Evolutionary conservation across 2,888 invertebrate species (phyloP), one percentile per base, ranked within the genome.

Genomic region (Carpatolechia fugitivella): DNA sequence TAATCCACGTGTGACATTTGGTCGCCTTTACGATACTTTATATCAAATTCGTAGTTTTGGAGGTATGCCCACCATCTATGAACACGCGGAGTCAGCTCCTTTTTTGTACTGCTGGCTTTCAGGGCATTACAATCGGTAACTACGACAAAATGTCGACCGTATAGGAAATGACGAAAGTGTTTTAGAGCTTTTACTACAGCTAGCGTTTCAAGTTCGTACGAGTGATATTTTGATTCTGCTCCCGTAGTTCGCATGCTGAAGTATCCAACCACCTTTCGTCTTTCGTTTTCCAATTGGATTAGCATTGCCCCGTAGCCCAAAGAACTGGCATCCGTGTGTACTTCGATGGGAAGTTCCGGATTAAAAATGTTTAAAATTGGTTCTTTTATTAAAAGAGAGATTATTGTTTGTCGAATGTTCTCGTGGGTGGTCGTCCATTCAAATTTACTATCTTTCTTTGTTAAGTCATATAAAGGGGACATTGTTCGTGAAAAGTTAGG

Each of bases 21-120:
- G 0, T 35, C 52, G 0, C 60, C 57, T 14, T 60, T 59, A 3
- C 57, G 36, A 31, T 61, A 61, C 1, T 52, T 56, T 1, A 63
- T 54, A 0, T 33, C 14, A 61, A n/a, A 41, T 57, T n/a, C n/a
- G n/a, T n/a, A n/a, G n/a, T n/a, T n/a, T n/a, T n/a, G n/a, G n/a
- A n/a, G n/a, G n/a, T n/a, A 62, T 0, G 57, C 56, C 62, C 65
- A 67, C 61, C 65, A 66, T 8, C 62, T 30, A 36, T 62, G 58
- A 2, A 65, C 55, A 16, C 63, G 29, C 0, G 65, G 62, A 0
- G 60, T 20, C 0, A 61, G 54, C 36, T 65, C 63, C 38, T 59
- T 63, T 30, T 63, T 61, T 3, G 41, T 18, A 35, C 61, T 36
- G 1, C 61, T 59, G 0, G 57, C 13, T 36, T 64, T 64, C 0